These are phyloP conservation scores for Caprella mutica DNA, from an alignment of 2,888 invertebrate genomes.

Conservation along the genomic window DNA sequence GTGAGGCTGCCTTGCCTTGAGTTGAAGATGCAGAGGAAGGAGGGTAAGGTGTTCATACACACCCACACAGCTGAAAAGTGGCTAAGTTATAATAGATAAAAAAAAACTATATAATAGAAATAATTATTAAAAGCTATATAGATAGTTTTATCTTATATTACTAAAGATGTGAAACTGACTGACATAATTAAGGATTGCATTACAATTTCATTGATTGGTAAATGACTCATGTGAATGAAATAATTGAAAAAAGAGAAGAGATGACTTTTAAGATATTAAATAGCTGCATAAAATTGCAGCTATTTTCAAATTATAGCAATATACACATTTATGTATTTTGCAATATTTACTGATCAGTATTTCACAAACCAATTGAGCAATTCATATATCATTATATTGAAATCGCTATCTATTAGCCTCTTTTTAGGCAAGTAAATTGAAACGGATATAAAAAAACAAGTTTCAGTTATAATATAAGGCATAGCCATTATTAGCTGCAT, in stretches of 20 bases:
- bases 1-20: slow-evolving; percentile 37
- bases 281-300: too few relatives aligned
- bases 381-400: not conserved
- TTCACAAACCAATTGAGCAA: not conserved
- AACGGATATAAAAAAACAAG: not conserved
- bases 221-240: not conserved
- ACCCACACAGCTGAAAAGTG: slow-evolving; percentile 40
- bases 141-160: not conserved
- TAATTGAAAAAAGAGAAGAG: not conserved
- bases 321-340: not conserved
- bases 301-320: too few relatives aligned
- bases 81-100: not conserved
- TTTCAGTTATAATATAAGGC: not conserved
- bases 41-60: slow-evolving; percentile 40
- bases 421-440: not conserved
- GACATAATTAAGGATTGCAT: not conserved
- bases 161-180: not conserved
- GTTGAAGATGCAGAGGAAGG: slow-evolving; percentile 39
- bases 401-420: not conserved
- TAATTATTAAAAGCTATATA: not conserved
- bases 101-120: not conserved
- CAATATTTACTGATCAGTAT: not conserved
- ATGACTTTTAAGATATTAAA: too few relatives aligned
- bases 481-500: too few relatives aligned
- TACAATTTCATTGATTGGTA: not conserved